phyloP scores from a whole-genome alignment of 2,113 vertebrate species.

The Pelusios castaneus region DNA sequence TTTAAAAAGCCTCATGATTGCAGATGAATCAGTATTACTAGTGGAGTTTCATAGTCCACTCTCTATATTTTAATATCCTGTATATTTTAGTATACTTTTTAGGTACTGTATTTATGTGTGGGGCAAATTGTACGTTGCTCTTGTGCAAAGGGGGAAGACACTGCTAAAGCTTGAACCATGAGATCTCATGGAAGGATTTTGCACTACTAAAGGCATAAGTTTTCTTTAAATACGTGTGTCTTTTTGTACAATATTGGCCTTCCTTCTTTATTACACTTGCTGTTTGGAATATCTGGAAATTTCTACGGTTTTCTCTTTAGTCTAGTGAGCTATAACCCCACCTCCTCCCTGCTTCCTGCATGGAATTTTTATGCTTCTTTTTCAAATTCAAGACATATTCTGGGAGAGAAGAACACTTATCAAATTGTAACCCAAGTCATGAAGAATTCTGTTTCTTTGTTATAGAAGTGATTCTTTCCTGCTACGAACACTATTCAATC shows the following conservation, averaged over 20 bases:
- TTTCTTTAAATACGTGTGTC: neutral
- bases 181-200: neutral
- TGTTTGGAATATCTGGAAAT: neutral
- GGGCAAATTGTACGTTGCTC: neutral
- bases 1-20: neutral
- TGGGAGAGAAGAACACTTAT: neutral
- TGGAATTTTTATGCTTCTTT: neutral
- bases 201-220: neutral
- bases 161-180: neutral
- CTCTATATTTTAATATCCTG: neutral
- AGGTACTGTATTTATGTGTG: neutral
- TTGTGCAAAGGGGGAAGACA: neutral
- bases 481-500: neutral
- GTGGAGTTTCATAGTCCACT: neutral
- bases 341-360: too few relatives aligned
- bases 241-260: neutral
- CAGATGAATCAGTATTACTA: neutral
- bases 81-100: neutral
- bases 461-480: neutral
- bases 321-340: neutral
- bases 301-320: neutral
- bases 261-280: neutral
- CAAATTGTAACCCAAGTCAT: neutral
- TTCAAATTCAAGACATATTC: neutral
- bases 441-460: neutral